Evolutionary conservation across 2,888 invertebrate genomes (phyloP).

Genomic region (Steinernema scapterisci): DNA sequence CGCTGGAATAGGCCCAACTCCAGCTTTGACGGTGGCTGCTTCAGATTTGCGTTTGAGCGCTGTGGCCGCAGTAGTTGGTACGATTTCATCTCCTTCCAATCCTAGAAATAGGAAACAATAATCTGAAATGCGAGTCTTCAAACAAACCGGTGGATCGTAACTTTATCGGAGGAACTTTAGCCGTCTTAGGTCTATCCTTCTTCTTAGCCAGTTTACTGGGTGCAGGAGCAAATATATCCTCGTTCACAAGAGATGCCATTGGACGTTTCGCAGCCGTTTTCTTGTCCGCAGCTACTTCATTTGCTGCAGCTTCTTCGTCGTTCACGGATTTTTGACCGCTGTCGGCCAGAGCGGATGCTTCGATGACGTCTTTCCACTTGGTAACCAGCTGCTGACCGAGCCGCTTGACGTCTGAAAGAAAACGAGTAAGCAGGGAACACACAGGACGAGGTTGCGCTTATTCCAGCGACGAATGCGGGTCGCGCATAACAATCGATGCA

Average conservation of each 20-base stretch:
- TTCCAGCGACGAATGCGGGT: no score
- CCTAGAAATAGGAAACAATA: not conserved
- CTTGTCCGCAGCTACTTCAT: not conserved
- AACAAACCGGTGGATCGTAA: slow-evolving; percentile 3
- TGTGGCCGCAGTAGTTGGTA: not conserved
- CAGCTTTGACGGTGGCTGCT: not conserved
- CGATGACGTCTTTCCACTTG: slow-evolving; percentile 20
- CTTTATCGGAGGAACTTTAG: not conserved
- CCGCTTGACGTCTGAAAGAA: not conserved
- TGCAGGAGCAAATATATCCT: not conserved
- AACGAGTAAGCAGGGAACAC: not conserved
- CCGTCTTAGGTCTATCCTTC: slow-evolving; percentile 6
- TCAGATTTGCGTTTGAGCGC: not conserved
- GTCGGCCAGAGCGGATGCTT: not conserved
- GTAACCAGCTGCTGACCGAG: slow-evolving; percentile 19
- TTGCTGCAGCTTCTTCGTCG: not conserved
- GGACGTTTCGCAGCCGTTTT: not conserved
- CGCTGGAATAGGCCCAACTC: not conserved
- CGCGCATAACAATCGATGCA: no score
- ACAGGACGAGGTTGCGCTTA: not conserved
- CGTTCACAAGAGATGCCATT: not conserved
- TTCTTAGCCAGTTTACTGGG: not conserved
- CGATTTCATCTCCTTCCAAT: not conserved
- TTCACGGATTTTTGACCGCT: not conserved
- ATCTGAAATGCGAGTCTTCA: not conserved